Conservation (phyloP, 2,797 vertebrate genomes). For the Tolypeutes matacus region DNA sequence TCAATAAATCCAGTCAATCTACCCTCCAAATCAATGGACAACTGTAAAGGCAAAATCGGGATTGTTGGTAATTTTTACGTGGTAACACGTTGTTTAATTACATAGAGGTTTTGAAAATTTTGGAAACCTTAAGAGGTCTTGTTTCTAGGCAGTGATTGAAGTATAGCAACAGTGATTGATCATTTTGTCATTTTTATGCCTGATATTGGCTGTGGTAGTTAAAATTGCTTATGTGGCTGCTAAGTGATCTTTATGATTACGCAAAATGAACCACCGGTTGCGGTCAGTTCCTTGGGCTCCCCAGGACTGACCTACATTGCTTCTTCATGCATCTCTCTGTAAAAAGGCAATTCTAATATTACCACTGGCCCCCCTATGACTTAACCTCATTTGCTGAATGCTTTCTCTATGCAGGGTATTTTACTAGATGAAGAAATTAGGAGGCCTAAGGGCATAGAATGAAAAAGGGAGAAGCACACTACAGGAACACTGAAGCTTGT, state of each 20-base stretch:
- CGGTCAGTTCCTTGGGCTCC: constrained; percentile 69
- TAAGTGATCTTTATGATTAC: constrained; percentile 69
- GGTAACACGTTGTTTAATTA: constrained; percentile 62
- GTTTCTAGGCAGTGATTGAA: constrained; percentile 40
- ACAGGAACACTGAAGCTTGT: constrained; percentile 42
- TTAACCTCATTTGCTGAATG: constrained; percentile 73
- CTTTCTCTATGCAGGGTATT: constrained; percentile 50
- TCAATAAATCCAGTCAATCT: constrained; percentile 21
- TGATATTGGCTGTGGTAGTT: constrained; percentile 50
- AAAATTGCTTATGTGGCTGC: constrained; percentile 67
- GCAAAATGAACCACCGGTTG: constrained; percentile 55
- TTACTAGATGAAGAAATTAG: constrained; percentile 67
- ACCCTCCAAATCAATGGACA: background rate
- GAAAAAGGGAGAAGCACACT: constrained; percentile 60
- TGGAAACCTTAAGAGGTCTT: constrained; percentile 52
- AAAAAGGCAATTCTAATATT: constrained; percentile 80
- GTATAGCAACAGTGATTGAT: background rate
- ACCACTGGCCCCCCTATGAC: constrained; percentile 77
- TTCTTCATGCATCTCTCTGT: constrained; percentile 80
- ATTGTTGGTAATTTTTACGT: constrained; percentile 38
- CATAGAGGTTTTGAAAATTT: constrained; percentile 8
- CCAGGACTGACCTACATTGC: constrained; percentile 77
- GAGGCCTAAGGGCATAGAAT: background rate
- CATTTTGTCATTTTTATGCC: constrained; percentile 60
- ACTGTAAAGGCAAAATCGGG: background rate